Evolutionary conservation across 1,140 invertebrate species (phyloP), one percentile per base, ranked within the genome.

Genomic region (Drosophila ambigua): DNA sequence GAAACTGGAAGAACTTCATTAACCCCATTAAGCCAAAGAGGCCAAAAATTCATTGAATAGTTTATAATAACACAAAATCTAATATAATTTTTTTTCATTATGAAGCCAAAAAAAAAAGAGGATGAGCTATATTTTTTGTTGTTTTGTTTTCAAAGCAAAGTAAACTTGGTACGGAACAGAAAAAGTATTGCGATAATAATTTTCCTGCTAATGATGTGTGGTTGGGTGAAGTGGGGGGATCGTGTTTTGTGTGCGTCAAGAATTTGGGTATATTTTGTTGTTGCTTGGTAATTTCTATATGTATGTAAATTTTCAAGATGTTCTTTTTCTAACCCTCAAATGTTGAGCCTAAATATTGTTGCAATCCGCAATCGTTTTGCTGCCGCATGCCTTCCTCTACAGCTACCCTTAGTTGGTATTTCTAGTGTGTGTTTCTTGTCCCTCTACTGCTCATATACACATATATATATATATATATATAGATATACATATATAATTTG

Each of bases 401-500:
- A 68, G 39, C 66, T 69, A 68, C 63, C 49, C 65, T 68, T 68
- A 68, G 49, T 23, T 68, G 49, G 65, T 69, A 69, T 50, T 49
- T 35, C 51, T 73, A 72, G 35, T 64, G 43, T 73, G 55, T 60
- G 43, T 53, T 69, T 58, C 28, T 62, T 73, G 72, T 65, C 48
- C 54, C 52, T 73, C 54, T 78, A 64, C 59, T 78, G 66, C 54
- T 72, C 71, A 79, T 68, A 73, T 64, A 69, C 64, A 71, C 64
- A 58, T 64, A 57, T 60, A 49, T 84, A 72, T 72, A 57, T 59
- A 43, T 67, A 45, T 79, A 49, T 68, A 67, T 73, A 79, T 61
- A 61, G 61, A 39, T 74, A 69, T 69, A 74, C 63, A 64, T 90
- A 87, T 90, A 90, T 91, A 90, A 35, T 72, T 60, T 67, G 41